A percentile compares a stretch with the other conserved stretches of the same genome.
These are phyloP conservation scores for Phenganax marumi DNA, from an alignment of 92 coral and sea anemone genomes.

Conservation along the genomic window DNA sequence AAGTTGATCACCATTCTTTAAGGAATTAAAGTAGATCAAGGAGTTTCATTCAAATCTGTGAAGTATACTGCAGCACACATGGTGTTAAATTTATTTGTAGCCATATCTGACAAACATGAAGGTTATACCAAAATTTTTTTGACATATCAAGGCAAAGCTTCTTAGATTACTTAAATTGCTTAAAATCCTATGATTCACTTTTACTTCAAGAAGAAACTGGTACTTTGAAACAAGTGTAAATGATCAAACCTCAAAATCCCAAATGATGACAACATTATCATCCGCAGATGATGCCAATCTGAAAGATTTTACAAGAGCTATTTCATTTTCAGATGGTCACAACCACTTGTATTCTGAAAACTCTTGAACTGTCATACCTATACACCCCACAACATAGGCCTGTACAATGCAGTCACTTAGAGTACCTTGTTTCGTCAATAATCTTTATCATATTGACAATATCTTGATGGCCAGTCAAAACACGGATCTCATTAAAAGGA, in stretches of 20 bases:
- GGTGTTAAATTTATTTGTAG: too few relatives aligned
- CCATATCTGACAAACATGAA: too few relatives aligned
- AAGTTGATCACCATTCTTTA: constrained; percentile 76
- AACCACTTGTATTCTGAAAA: not conserved
- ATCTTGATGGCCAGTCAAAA: constrained; percentile 73
- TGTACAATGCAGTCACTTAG: not conserved
- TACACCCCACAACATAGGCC: not conserved
- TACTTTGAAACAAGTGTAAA: not conserved
- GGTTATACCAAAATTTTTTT: too few relatives aligned
- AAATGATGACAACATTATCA: constrained; percentile 87
- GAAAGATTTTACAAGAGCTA: not conserved
- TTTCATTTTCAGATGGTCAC: not conserved
- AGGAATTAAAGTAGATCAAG: not conserved
- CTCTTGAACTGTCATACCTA: not conserved
- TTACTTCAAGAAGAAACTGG: too few relatives aligned
- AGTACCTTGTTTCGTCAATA: constrained; percentile 77
- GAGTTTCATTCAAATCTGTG: not conserved
- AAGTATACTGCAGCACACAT: too few relatives aligned
- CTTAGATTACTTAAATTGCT: too few relatives aligned
- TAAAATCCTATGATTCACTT: too few relatives aligned
- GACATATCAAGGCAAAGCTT: too few relatives aligned
- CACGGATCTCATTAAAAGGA: constrained; percentile 81
- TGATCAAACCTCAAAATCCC: constrained; percentile 79
- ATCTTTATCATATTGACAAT: constrained; percentile 78
- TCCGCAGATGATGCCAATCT: constrained; percentile 92